These are phyloP conservation scores for Actenoides lindsayi DNA, from an alignment of 2,113 vertebrate species.

Conservation along the genomic window DNA sequence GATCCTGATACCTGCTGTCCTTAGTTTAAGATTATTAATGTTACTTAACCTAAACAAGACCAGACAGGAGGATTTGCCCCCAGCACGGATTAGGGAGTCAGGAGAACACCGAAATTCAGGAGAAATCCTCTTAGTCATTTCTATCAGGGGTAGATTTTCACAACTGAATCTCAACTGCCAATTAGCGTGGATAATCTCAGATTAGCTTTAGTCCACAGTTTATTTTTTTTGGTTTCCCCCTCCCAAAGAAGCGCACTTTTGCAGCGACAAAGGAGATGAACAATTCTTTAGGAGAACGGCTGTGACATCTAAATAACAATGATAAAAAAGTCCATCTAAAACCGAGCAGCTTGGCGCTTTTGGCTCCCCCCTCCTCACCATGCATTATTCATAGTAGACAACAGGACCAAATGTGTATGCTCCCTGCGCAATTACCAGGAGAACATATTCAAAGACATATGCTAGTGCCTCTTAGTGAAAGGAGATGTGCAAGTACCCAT, in stretches of 20 bases:
- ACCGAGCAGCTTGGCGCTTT: constrained; percentile 18
- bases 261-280: background rate
- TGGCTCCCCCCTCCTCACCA: background rate
- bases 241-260: background rate
- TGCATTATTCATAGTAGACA: constrained; percentile 69
- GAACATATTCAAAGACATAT: constrained; percentile 69
- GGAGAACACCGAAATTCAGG: background rate
- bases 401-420: constrained; percentile 53
- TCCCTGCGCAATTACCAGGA: constrained; percentile 61
- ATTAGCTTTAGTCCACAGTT: background rate
- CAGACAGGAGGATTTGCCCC: background rate
- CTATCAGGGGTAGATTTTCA: constrained; percentile 17
- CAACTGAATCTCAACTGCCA: constrained; percentile 33
- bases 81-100: background rate
- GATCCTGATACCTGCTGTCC: background rate
- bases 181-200: constrained; percentile 43
- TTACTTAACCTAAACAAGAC: constrained; percentile 1
- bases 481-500: constrained; percentile 62
- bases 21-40: background rate
- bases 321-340: constrained; percentile 58
- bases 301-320: constrained; percentile 58
- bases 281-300: constrained; percentile 3
- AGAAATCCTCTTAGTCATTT: constrained; percentile 48
- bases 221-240: background rate
- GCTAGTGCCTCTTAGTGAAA: constrained; percentile 68